A percentile compares a stretch with the other conserved stretches of the same genome.
phyloP scores from a whole-genome alignment of 2,888 invertebrate species.

The Rhamphomyia laevipes region DNA sequence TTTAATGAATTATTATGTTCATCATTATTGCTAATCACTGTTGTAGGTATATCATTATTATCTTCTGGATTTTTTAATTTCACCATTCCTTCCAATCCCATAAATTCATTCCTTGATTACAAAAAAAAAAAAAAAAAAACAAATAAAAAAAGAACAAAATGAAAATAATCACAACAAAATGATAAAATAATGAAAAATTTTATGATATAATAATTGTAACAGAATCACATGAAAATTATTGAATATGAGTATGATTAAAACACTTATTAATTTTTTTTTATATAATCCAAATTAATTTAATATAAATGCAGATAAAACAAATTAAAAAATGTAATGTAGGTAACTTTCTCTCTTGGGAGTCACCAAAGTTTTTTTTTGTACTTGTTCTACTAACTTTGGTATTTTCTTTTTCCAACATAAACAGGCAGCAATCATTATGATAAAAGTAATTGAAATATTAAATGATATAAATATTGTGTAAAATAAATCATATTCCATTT shows the following conservation, averaged over 20 bases:
- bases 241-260: too few species aligned
- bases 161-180: background rate
- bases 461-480: background rate
- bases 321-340: too few species aligned
- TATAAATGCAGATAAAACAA: background rate
- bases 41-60: conserved; percentile 34
- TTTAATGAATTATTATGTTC: conserved; percentile 31
- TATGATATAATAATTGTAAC: background rate
- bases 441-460: background rate
- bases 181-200: background rate
- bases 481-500: background rate
- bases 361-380: too few species aligned
- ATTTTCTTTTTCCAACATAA: conserved; percentile 63
- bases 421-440: conserved; percentile 44
- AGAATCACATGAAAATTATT: background rate
- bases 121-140: conserved; percentile 8
- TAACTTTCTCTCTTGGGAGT: too few species aligned
- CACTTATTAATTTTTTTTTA: too few species aligned
- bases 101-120: conserved; percentile 50
- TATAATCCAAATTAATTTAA: too few species aligned
- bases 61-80: conserved; percentile 59
- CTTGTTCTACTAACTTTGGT: conserved; percentile 55
- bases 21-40: conserved; percentile 12
- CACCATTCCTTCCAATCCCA: conserved; percentile 60
- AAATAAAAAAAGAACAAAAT: conserved; percentile 8